These are phyloP conservation scores for Euclidia mi DNA, from an alignment of 2,888 invertebrate genomes.

Conservation along the genomic window DNA sequence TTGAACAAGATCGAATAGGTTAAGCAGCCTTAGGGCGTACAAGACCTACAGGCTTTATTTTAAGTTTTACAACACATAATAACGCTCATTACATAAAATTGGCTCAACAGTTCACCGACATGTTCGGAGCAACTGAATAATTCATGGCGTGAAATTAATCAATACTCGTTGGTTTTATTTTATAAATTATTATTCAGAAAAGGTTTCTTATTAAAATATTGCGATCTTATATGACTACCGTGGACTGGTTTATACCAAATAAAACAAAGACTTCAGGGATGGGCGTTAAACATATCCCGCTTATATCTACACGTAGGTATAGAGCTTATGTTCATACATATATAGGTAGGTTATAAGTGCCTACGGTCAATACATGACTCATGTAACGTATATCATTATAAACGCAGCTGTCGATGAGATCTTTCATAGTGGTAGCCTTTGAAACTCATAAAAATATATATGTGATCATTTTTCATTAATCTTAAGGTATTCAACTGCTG, in stretches of 20 bases:
- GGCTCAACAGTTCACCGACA: not conserved
- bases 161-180: slow-evolving; percentile 28
- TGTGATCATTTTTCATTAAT: no score
- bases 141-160: slow-evolving; percentile 33
- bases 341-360: no score
- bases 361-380: slow-evolving; percentile 3
- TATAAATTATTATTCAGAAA: slow-evolving; percentile 81
- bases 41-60: no score
- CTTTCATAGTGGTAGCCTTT: slow-evolving; percentile 59
- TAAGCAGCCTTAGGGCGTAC: no score
- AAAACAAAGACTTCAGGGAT: slow-evolving; percentile 61
- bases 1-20: no score
- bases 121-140: slow-evolving; percentile 15
- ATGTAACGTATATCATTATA: slow-evolving; percentile 35
- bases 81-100: slow-evolving; percentile 13
- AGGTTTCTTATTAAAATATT: slow-evolving; percentile 83
- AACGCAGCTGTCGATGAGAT: slow-evolving; percentile 72
- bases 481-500: no score
- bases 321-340: no score
- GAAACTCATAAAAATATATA: no score
- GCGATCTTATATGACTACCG: slow-evolving; percentile 80
- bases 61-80: slow-evolving; percentile 14
- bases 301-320: not conserved
- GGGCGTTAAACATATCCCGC: not conserved
- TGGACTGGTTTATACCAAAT: slow-evolving; percentile 76